Percentiles rank a stretch among this genome's conserved stretches.
phyloP scores from a whole-genome alignment of 2,113 vertebrate genomes.

The Pycnonotus jocosus region DNA sequence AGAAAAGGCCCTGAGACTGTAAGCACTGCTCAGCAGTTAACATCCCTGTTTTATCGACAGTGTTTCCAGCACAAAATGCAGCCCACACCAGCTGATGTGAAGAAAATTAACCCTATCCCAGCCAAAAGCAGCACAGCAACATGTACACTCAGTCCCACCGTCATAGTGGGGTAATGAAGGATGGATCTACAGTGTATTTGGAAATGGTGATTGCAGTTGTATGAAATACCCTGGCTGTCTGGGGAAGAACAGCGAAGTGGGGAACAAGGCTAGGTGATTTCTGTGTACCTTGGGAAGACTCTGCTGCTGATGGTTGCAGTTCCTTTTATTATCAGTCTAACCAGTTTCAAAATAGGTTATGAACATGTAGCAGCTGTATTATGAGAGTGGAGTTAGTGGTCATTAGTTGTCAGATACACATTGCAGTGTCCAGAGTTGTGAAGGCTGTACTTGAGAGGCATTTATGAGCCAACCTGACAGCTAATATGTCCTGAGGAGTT shows the following conservation, averaged over 20 bases:
- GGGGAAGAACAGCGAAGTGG: not conserved
- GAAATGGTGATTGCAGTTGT: not conserved
- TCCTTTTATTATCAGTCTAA: not conserved
- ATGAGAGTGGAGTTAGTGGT: not conserved
- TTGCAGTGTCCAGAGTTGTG: not conserved
- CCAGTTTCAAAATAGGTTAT: not conserved
- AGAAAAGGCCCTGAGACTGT: not conserved
- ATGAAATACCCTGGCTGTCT: not conserved
- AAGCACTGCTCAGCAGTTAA: not conserved
- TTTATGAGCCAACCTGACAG: not conserved
- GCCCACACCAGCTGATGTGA: not conserved
- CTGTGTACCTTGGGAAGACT: not conserved
- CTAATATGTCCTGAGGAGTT: not conserved
- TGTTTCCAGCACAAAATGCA: not conserved
- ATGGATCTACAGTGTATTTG: not conserved
- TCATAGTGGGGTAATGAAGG: not conserved
- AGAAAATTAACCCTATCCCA: not conserved
- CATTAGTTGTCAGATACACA: not conserved
- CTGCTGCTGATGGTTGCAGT: not conserved
- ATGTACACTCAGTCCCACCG: rapidly evolving
- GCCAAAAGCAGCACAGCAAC: not conserved
- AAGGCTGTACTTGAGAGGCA: not conserved
- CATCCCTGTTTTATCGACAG: not conserved
- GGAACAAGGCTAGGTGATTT: not conserved
- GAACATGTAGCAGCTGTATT: rapidly evolving